These are phyloP conservation scores for Hippopotamyrus pictus DNA, from an alignment of 2,797 vertebrate genomes.

Conservation along the genomic window DNA sequence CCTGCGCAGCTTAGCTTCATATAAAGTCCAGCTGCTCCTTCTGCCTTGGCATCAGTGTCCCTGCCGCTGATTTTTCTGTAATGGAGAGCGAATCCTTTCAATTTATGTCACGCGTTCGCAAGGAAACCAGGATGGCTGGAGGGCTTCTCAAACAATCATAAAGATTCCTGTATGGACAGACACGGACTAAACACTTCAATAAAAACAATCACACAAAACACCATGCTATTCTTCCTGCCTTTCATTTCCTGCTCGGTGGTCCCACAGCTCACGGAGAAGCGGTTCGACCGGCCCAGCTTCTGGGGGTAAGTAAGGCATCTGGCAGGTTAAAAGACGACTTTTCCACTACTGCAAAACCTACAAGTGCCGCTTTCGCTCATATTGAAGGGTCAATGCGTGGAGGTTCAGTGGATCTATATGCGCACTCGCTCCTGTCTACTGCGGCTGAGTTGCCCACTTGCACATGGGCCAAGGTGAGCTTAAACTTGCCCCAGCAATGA, in stretches of 20 bases:
- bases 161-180: neutral
- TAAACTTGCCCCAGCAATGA: neutral
- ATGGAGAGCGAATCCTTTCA: neutral
- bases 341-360: neutral
- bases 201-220: neutral
- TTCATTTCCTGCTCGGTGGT: neutral
- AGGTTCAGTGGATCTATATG: too few relatives aligned
- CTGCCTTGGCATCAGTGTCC: neutral
- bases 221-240: neutral
- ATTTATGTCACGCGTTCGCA: neutral
- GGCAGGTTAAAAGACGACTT: neutral
- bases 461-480: slow-evolving; percentile 23
- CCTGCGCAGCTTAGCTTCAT: neutral
- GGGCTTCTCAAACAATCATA: neutral
- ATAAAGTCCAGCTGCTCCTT: neutral
- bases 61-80: neutral
- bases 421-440: neutral
- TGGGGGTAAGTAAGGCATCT: neutral
- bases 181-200: neutral
- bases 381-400: neutral
- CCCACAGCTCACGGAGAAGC: neutral
- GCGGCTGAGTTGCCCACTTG: slow-evolving; percentile 28
- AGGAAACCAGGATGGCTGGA: neutral
- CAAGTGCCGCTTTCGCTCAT: neutral
- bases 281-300: neutral